Base-by-base conservation (phyloP, 2,797 vertebrate species). In the Mycteria americana region DNA sequence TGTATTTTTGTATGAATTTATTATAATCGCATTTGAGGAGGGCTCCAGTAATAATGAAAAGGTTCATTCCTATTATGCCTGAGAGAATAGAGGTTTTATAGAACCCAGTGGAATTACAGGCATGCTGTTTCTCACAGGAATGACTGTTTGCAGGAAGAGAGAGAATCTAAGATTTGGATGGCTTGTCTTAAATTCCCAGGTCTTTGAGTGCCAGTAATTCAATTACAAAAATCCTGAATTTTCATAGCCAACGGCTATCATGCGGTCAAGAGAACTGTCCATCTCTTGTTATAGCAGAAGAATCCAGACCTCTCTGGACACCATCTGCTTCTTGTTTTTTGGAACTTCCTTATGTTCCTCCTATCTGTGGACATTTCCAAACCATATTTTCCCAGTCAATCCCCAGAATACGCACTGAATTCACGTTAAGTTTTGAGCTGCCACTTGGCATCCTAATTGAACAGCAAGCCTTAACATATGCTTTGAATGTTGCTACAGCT, bases 291-390 rank as follows among this genome's bases (percentile, higher is more conserved):
- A 41, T 6, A 60, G 19, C 11, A 81, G 24, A 85, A 88, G 78
- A 91, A 68, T 62, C 11, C 84, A 94, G 76, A 73, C 59, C 18
- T 69, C 57, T 91, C 18, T 50, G 51, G 43, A 95, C 43, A 93
- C 69, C 51, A 83, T 67, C 59, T 89, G 77, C 43, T 92, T 54
- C 62, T 84, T 82, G 67, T 19, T 35, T 78, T 92, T 79, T 48
- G 2, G 46, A 93, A 60, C 64, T 81, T 95, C 60, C 31, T 85
- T 72, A 28, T 64, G 68, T 87, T 91, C 30, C 11, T 86, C 13
- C 74, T 93, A 11, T 86, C 43, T 91, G 30, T 80, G n/a, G 69
- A 81, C 57, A 59, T 91, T 91, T 94, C 91, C 56, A 92, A 93
- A 75, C 30, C 16, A 13, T 54, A 63, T 84, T 92, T 93, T 96